Conservation (phyloP, 2,888 invertebrate genomes). For the Trissolcus brochymenae region DNA sequence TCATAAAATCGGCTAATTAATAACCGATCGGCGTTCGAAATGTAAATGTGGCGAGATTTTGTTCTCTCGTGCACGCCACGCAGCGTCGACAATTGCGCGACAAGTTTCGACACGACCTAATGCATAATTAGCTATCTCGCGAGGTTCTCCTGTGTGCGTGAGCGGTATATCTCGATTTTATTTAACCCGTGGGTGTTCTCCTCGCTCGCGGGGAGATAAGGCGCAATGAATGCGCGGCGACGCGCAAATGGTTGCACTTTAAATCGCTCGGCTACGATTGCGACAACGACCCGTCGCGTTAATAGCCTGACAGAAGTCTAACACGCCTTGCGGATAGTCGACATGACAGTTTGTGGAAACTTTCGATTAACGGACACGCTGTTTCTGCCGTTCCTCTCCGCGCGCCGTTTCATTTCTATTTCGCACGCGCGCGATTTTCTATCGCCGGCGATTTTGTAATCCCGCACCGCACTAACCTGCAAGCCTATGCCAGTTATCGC, state of each 20-base stretch:
- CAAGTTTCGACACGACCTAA: conserved; percentile 54
- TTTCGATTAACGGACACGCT: conserved; percentile 59
- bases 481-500: conserved; percentile 19
- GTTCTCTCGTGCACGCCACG: no score
- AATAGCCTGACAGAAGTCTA: conserved; percentile 59
- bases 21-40: no score
- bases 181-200: conserved; percentile 57
- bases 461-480: conserved; percentile 18
- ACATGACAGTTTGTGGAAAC: conserved; percentile 60
- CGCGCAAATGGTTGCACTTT: conserved; percentile 58
- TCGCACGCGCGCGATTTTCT: conserved; percentile 5
- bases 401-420: conserved; percentile 32
- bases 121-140: conserved; percentile 44
- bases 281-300: conserved; percentile 58
- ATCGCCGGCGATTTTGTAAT: conserved; percentile 41
- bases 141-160: conserved; percentile 45
- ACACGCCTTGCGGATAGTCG: conserved; percentile 57
- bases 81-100: conserved; percentile 36
- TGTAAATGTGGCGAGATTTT: no score
- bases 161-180: conserved; percentile 55
- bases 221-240: conserved; percentile 52
- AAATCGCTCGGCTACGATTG: conserved; percentile 54
- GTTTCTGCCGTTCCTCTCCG: conserved; percentile 52
- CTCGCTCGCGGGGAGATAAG: conserved; percentile 51
- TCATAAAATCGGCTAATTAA: no score